Percentiles rank a stretch among this genome's conserved stretches.
Evolutionary conservation across 2,797 vertebrate species (phyloP).

Genomic region (Oreortyx pictus): DNA sequence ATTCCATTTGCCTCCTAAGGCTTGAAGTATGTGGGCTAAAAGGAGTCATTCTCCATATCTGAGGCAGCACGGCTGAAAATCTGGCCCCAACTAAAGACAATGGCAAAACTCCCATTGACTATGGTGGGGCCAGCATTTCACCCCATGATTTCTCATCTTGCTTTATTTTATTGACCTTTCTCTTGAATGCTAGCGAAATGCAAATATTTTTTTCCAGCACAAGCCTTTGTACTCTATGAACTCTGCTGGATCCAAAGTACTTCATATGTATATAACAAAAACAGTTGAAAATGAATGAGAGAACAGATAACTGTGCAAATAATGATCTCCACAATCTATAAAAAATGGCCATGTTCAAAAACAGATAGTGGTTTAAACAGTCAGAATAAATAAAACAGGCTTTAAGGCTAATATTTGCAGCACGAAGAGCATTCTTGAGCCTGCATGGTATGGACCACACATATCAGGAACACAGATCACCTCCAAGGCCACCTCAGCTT

Average conservation of each 20-base stretch:
- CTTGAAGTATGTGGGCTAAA: slow-evolving; percentile 56
- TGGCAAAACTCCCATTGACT: slow-evolving; percentile 55
- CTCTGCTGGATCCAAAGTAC: slow-evolving; percentile 69
- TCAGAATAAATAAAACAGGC: slow-evolving; percentile 12
- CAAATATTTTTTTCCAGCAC: slow-evolving; percentile 71
- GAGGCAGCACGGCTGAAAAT: not conserved
- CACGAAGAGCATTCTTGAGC: slow-evolving; percentile 40
- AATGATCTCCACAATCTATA: slow-evolving; percentile 27
- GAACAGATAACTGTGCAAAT: slow-evolving; percentile 25
- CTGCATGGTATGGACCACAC: slow-evolving; percentile 47
- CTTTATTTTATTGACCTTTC: slow-evolving; percentile 72
- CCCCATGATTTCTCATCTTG: slow-evolving; percentile 62
- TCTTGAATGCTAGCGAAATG: slow-evolving; percentile 55
- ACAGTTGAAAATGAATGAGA: slow-evolving; percentile 6
- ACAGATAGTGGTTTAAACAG: slow-evolving; percentile 10
- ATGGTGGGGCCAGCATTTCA: slow-evolving; percentile 43
- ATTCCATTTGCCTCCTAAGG: slow-evolving; percentile 68
- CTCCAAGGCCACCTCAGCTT: not conserved
- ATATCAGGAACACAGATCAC: not conserved
- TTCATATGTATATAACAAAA: slow-evolving; percentile 57
- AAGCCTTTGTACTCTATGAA: slow-evolving; percentile 72
- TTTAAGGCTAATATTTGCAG: not conserved
- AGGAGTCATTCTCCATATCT: slow-evolving; percentile 60
- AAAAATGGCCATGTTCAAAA: not conserved
- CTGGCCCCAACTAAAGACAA: slow-evolving; percentile 12